phyloP scores from a whole-genome alignment of 2,113 vertebrate genomes.

The Phalacrocorax carbo region DNA sequence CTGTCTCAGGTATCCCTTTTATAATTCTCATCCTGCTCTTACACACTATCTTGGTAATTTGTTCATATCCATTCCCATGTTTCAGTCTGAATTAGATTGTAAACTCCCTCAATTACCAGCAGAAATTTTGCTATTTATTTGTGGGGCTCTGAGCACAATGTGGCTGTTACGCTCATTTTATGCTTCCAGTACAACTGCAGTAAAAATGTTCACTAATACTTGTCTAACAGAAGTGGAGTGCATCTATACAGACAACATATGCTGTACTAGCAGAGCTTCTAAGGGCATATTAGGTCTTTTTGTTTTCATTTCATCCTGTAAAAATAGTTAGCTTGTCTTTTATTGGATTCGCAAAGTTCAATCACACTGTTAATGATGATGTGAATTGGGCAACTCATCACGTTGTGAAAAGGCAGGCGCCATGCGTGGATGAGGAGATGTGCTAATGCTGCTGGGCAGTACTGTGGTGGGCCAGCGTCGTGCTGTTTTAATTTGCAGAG shows the following conservation, averaged over 20 bases:
- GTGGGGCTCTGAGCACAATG: not conserved
- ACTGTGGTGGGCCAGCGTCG: not conserved
- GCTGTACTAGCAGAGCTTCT: not conserved
- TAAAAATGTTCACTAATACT: not conserved
- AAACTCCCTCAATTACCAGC: not conserved
- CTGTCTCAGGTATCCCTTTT: accelerated
- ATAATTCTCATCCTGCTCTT: not conserved
- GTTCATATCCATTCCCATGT: not conserved
- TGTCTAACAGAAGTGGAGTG: not conserved
- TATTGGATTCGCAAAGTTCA: not conserved
- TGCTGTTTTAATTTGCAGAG: not conserved
- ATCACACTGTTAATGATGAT: not conserved
- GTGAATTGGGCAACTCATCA: not conserved
- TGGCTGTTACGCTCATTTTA: not conserved
- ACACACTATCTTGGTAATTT: not conserved
- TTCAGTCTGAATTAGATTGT: not conserved
- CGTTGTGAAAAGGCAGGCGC: not conserved
- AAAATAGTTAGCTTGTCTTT: not conserved
- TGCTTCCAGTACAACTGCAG: not conserved
- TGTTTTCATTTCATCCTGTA: not conserved
- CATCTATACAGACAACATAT: not conserved
- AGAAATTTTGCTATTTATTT: not conserved
- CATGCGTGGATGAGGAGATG: not conserved
- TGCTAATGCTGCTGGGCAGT: not conserved
- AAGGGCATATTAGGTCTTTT: not conserved